These are phyloP conservation scores for Rissa tridactyla DNA, from an alignment of 2,113 vertebrate genomes.

Conservation along the genomic window DNA sequence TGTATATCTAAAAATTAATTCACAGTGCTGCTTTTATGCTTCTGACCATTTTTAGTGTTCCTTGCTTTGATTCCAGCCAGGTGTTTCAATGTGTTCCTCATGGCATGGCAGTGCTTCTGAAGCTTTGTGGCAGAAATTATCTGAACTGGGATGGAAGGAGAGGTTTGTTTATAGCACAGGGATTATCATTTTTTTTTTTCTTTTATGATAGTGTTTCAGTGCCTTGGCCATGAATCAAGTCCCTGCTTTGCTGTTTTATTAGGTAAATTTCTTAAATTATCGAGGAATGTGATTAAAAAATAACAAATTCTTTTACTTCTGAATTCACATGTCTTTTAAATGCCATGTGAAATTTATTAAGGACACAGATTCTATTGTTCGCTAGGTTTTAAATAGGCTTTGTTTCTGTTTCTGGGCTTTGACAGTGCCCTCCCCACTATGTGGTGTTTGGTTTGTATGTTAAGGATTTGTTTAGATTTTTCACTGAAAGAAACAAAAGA, in stretches of 20 bases:
- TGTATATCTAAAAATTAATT: neutral
- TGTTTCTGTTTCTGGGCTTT: constrained; percentile 15
- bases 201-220: neutral
- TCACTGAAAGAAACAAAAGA: neutral
- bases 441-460: neutral
- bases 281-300: neutral
- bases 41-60: neutral
- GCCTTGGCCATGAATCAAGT: neutral
- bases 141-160: neutral
- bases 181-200: neutral
- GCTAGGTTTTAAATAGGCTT: constrained; percentile 11
- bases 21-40: neutral
- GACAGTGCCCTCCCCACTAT: neutral
- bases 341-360: constrained; percentile 31
- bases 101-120: neutral
- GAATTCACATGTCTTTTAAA: constrained; percentile 8
- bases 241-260: neutral
- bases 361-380: constrained; percentile 31
- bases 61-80: neutral
- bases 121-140: neutral
- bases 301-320: neutral
- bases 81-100: neutral
- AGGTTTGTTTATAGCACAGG: neutral
- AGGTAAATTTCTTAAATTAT: neutral
- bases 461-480: neutral